A percentile compares a stretch with the other conserved stretches of the same genome.
Conservation (phyloP, 2,888 invertebrate genomes). For the Erynnis tages region DNA sequence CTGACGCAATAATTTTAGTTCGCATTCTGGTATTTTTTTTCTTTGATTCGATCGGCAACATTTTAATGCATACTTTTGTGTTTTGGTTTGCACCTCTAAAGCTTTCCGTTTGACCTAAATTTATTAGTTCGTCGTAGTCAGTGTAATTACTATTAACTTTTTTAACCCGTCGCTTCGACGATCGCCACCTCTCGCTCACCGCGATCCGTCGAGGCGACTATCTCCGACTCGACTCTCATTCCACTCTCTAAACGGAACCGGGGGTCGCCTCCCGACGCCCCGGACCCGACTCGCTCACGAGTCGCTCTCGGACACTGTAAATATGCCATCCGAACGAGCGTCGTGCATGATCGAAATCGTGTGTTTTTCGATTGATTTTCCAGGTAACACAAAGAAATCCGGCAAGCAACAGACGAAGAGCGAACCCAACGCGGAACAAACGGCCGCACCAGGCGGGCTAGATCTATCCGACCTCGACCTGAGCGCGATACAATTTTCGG, state of each 20-base stretch:
- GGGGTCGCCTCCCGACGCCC: constrained; percentile 31
- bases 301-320: constrained; percentile 54
- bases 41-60: constrained; percentile 66
- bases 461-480: constrained; percentile 85
- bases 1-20: constrained; percentile 63
- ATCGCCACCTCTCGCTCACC: constrained; percentile 46
- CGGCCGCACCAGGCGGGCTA: constrained; percentile 45
- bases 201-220: constrained; percentile 16
- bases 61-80: constrained; percentile 77
- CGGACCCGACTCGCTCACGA: constrained; percentile 7
- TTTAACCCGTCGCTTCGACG: constrained; percentile 63
- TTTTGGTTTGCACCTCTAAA: constrained; percentile 68
- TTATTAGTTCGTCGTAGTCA: constrained; percentile 49
- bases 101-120: constrained; percentile 69
- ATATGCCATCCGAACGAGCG: constrained; percentile 73
- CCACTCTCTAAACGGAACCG: constrained; percentile 21
- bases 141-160: constrained; percentile 56
- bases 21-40: constrained; percentile 62
- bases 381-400: constrained; percentile 75
- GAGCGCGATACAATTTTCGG: constrained; percentile 85
- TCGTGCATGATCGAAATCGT: constrained; percentile 80
- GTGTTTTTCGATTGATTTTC: constrained; percentile 76
- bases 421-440: constrained; percentile 45
- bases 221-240: constrained; percentile 21
- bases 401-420: constrained; percentile 56